Conservation (phyloP, 2,113 vertebrate genomes). For the Peromyscus maniculatus region DNA sequence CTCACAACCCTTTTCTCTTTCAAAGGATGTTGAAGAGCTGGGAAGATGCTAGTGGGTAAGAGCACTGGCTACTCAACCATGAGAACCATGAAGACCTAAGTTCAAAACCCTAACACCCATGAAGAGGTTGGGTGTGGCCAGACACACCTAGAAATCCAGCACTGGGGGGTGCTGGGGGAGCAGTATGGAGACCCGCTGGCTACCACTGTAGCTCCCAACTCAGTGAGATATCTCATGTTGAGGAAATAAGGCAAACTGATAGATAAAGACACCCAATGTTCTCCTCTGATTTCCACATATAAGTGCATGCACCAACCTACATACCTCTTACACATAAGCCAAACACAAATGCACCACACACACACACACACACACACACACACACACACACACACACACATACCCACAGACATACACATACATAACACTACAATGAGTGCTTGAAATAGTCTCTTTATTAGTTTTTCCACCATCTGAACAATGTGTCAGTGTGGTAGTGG, state of each 20-base stretch:
- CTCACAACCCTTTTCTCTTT: not conserved
- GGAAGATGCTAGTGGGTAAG: not conserved
- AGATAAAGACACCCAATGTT: no score
- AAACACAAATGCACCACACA: not conserved
- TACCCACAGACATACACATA: no score
- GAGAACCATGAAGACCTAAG: not conserved
- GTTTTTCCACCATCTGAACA: not conserved
- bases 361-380: no score
- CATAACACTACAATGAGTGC: no score
- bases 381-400: not conserved
- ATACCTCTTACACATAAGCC: not conserved
- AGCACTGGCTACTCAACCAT: not conserved
- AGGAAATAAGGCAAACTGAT: not conserved
- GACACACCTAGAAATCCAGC: not conserved
- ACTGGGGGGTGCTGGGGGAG: not conserved
- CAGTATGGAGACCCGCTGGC: not conserved
- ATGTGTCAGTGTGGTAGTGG: not conserved
- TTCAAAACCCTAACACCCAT: not conserved
- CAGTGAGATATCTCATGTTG: no score
- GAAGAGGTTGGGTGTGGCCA: not conserved
- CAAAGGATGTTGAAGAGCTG: not conserved
- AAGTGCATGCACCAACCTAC: no score
- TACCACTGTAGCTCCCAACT: not conserved
- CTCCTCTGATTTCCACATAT: not conserved
- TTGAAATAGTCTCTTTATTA: not conserved